Percentiles rank a stretch among this genome's conserved stretches.
Conservation (phyloP, 2,888 invertebrate species). For the Brenthis ino region DNA sequence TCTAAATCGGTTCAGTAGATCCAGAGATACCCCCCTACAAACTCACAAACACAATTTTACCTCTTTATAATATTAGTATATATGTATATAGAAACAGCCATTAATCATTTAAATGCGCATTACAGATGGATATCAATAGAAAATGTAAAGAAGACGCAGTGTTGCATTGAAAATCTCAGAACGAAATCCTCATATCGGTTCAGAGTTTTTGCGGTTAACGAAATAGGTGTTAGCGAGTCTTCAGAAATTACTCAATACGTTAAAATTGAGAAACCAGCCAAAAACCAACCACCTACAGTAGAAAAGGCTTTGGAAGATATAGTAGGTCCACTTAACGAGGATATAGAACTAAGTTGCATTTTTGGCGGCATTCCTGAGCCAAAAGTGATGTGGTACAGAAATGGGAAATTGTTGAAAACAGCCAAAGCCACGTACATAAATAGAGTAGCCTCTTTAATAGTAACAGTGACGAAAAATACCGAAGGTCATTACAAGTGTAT, state of each 20-base stretch:
- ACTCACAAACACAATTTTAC: no score
- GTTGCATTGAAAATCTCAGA: slow-evolving; percentile 84
- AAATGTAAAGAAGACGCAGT: slow-evolving; percentile 85
- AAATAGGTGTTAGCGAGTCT: slow-evolving; percentile 87
- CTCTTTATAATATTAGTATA: no score
- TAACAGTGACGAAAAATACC: slow-evolving; percentile 82
- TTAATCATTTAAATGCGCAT: slow-evolving; percentile 25
- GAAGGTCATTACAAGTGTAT: slow-evolving; percentile 86
- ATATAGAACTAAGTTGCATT: slow-evolving; percentile 87
- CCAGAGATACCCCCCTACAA: no score
- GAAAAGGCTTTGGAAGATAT: slow-evolving; percentile 87
- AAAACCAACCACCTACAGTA: slow-evolving; percentile 84
- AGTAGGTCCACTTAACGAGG: slow-evolving; percentile 84
- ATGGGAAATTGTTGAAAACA: slow-evolving; percentile 83
- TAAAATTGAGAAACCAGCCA: slow-evolving; percentile 78
- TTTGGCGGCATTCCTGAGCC: slow-evolving; percentile 90
- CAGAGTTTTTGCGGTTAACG: slow-evolving; percentile 89
- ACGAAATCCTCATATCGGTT: slow-evolving; percentile 87
- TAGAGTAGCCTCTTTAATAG: slow-evolving; percentile 85
- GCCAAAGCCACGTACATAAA: slow-evolving; percentile 85
- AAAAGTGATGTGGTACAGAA: slow-evolving; percentile 88
- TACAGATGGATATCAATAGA: slow-evolving; percentile 86
- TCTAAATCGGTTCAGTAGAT: no score
- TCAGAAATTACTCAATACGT: slow-evolving; percentile 85
- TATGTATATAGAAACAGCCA: neutral